These are phyloP conservation scores for Sesia apiformis DNA, from an alignment of 2,888 invertebrate species.

Conservation along the genomic window DNA sequence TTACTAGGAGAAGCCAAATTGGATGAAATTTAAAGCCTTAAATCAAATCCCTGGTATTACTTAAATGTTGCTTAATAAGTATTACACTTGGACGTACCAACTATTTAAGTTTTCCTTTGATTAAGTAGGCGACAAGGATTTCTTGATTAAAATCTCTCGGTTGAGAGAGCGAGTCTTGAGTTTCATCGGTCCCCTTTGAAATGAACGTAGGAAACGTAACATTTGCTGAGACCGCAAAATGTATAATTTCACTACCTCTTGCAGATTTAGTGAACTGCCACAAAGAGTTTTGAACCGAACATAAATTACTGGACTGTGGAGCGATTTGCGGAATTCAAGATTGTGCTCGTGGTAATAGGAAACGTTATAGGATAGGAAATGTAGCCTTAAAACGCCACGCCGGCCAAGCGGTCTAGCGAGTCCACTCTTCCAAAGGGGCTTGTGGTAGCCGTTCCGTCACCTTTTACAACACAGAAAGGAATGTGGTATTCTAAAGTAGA, in stretches of 20 bases:
- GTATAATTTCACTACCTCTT: background rate
- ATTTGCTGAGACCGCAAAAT: background rate
- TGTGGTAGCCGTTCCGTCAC: too few species aligned
- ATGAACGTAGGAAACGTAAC: conserved; percentile 10
- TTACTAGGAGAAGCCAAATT: conserved; percentile 10
- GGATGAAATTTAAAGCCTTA: conserved; percentile 26
- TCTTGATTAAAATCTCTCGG: conserved; percentile 52
- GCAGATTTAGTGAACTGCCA: background rate
- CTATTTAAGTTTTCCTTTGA: conserved; percentile 52
- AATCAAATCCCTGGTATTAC: conserved; percentile 21
- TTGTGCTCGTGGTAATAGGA: too few species aligned
- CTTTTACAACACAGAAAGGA: too few species aligned
- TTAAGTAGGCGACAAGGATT: conserved; percentile 45
- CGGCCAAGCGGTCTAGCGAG: too few species aligned
- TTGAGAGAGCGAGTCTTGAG: conserved; percentile 22
- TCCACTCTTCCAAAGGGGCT: too few species aligned
- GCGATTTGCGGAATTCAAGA: too few species aligned
- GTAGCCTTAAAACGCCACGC: too few species aligned
- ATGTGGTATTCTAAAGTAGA: too few species aligned
- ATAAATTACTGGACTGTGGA: background rate
- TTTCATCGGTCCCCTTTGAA: conserved; percentile 33
- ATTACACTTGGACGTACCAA: conserved; percentile 19
- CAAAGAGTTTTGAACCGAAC: background rate
- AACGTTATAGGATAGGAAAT: too few species aligned
- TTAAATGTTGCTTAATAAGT: conserved; percentile 14